A percentile compares a stretch with the other conserved stretches of the same genome.
Conservation (phyloP, 2,888 invertebrate species). For the Athetis lepigone region DNA sequence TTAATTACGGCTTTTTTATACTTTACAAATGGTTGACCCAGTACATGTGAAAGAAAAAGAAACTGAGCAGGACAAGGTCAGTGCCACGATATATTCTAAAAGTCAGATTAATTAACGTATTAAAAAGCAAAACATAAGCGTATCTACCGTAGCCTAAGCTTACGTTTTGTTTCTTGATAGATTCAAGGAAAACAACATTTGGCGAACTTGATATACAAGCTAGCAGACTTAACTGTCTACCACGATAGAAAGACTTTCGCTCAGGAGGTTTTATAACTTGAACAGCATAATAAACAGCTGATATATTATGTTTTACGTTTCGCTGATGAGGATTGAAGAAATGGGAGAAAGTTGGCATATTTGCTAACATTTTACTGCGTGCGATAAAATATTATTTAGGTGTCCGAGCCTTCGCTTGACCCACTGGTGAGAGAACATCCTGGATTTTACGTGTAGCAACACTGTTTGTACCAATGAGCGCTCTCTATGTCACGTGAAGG, state of each 20-base stretch:
- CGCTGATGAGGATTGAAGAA: not conserved
- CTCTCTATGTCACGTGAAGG: too few relatives aligned
- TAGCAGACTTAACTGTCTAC: constrained; percentile 3
- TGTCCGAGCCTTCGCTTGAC: too few relatives aligned
- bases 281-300: constrained; percentile 33
- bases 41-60: not conserved
- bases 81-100: too few relatives aligned
- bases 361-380: not conserved
- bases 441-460: too few relatives aligned
- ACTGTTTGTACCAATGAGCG: too few relatives aligned
- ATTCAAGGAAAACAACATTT: not conserved
- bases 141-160: not conserved
- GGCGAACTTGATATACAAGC: constrained; percentile 21
- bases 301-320: constrained; percentile 1
- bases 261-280: constrained; percentile 1
- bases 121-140: too few relatives aligned
- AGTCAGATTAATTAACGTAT: not conserved
- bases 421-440: too few relatives aligned
- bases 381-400: not conserved
- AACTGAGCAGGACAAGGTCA: too few relatives aligned
- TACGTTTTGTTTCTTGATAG: not conserved
- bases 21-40: too few relatives aligned
- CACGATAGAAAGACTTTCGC: constrained; percentile 32
- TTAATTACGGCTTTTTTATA: not conserved
- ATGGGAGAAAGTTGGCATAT: constrained; percentile 15